Base-by-base conservation (phyloP, 1,140 invertebrate genomes). In the Drosophila parabipectinata region DNA sequence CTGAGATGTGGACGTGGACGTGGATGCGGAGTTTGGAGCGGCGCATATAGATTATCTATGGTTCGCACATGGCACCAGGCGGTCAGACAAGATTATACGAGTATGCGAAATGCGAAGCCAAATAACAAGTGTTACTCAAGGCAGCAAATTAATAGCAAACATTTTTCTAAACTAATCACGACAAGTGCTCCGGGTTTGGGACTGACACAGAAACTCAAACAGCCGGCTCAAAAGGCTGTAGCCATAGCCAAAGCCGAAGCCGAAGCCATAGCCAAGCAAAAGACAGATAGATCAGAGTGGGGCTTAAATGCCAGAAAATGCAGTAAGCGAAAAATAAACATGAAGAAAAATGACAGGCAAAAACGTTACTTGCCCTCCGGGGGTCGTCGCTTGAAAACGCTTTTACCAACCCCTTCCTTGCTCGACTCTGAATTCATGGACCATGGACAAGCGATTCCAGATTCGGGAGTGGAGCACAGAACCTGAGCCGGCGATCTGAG, bases 111-210 rank as follows among this genome's bases (percentile, higher is more conserved):
- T 59, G 52, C 54, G 72, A 68, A 68, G 72, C 56, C 63, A 77
- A 77, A 77, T 77, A 77, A 77, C 75, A 77, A 80, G 60, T 80
- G 72, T 80, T 80, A 80, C 78, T 77, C 72, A 80, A 80, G 77
- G 77, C 67, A 67, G 77, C 56, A 76, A 80, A 73, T 81, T 77
- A 76, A 80, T 80, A 80, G 78, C 58, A 60, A 80, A 76, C 78
- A 66, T 77, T 77, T 77, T 77, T 77, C 74, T 71, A 77, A 77
- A 77, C 74, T 77, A 77, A 77, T 77, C 75, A 77, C 75, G 75
- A 77, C 75, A 77, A 77, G 74, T 77, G 73, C 62, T 69, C 63
- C 50, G 66, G 66, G 51, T 69, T 69, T 24, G 63, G 52, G 32
- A 10, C 67, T 71, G 67, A 71, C 67, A 69, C 66, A 69, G 66